Percentiles rank a stretch among this genome's conserved stretches.
phyloP scores from a whole-genome alignment of 2,888 invertebrate genomes.

The Strigamia transsilvanica region DNA sequence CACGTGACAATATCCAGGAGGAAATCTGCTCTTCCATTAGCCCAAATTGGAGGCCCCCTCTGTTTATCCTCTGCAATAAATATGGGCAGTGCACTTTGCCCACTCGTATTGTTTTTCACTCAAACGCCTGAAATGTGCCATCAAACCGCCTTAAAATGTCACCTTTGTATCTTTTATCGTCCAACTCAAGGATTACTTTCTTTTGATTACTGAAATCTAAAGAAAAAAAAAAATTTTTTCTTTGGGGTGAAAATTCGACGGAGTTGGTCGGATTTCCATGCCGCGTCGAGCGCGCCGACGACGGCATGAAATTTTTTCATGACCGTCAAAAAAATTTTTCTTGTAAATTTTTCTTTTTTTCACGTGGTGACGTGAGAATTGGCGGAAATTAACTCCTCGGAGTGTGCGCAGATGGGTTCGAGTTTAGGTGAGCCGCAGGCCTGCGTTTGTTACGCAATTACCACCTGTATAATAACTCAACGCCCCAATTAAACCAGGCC shows the following conservation, averaged over 20 bases:
- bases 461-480: slow-evolving; percentile 36
- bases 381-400: background rate
- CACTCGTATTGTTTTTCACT: slow-evolving; percentile 36
- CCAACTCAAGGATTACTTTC: background rate
- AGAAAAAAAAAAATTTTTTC: background rate
- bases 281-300: too few relatives aligned
- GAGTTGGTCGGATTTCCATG: too few relatives aligned
- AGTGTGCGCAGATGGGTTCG: background rate
- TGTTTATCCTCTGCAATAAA: slow-evolving; percentile 30
- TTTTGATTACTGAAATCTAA: background rate
- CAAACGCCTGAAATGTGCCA: slow-evolving; percentile 20
- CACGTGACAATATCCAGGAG: slow-evolving; percentile 7
- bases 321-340: too few relatives aligned
- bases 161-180: slow-evolving; percentile 31
- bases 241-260: too few relatives aligned
- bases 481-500: background rate
- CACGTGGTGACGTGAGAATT: background rate
- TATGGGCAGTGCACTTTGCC: background rate
- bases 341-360: too few relatives aligned
- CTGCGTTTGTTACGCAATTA: slow-evolving; percentile 24
- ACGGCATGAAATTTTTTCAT: too few relatives aligned
- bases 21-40: slow-evolving; percentile 33
- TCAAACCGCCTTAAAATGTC: slow-evolving; percentile 32
- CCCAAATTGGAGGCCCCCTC: background rate
- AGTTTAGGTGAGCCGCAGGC: slow-evolving; percentile 18